These are phyloP conservation scores for Acanthornis magna DNA, from an alignment of 2,797 vertebrate species.

Conservation along the genomic window DNA sequence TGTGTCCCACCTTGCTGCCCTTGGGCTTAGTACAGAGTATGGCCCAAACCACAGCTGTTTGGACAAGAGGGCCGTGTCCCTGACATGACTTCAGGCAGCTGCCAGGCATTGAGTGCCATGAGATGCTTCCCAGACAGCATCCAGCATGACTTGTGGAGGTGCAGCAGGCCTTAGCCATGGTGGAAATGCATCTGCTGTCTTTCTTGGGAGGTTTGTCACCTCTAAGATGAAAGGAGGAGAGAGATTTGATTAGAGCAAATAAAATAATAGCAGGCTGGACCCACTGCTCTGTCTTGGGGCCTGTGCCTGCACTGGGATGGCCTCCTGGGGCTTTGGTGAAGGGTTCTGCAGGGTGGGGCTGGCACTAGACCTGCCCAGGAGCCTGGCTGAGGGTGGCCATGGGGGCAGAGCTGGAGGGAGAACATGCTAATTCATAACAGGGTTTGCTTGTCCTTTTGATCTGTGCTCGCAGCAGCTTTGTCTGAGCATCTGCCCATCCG, in stretches of 20 bases:
- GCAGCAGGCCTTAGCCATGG: neutral
- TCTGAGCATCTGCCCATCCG: rapidly evolving
- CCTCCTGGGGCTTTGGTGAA: neutral
- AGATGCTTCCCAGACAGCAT: neutral
- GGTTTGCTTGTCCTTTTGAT: neutral
- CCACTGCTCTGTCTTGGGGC: rapidly evolving
- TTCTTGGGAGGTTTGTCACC: neutral
- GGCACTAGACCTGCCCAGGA: neutral
- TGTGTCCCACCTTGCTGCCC: neutral
- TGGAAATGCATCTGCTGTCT: neutral
- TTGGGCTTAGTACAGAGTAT: neutral
- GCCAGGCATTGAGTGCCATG: rapidly evolving
- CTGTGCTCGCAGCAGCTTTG: neutral
- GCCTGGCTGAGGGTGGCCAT: neutral
- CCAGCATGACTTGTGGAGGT: neutral
- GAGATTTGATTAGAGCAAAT: neutral
- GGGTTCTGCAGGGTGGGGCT: neutral
- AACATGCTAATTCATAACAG: neutral
- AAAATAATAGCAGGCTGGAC: neutral
- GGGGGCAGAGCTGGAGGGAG: neutral
- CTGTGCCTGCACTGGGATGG: rapidly evolving
- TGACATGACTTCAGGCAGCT: neutral
- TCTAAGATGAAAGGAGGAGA: neutral
- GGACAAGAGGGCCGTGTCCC: neutral
- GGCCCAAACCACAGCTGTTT: neutral